phyloP scores from a whole-genome alignment of 1,140 invertebrate genomes.

The Megalopta genalis region DNA sequence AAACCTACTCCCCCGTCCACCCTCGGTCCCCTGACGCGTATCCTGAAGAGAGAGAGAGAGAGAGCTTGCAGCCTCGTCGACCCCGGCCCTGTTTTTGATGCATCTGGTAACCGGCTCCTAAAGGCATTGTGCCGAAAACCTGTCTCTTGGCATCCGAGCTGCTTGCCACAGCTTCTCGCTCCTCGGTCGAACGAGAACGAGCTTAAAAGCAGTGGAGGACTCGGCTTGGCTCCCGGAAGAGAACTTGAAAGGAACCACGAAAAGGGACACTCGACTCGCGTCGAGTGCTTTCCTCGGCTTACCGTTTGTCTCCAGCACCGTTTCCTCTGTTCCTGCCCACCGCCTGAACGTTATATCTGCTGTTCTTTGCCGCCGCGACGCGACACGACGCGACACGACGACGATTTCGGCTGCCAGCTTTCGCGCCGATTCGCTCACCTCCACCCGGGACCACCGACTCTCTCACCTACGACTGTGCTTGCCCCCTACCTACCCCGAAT shows the following conservation, averaged over 20 bases:
- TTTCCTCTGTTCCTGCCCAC: conserved; percentile 16
- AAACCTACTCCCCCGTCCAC: background rate
- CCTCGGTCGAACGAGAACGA: conserved; percentile 57
- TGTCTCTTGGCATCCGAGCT: conserved; percentile 49
- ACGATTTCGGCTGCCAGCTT: conserved; percentile 39
- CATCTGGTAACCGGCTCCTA: conserved; percentile 29
- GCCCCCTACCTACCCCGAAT: too few species aligned
- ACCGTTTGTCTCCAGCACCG: conserved; percentile 53
- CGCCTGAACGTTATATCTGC: background rate
- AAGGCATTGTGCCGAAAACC: conserved; percentile 20
- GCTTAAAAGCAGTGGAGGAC: conserved; percentile 63
- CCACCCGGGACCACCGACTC: conserved; percentile 10
- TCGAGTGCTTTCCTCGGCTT: conserved; percentile 58
- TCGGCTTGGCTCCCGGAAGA: conserved; percentile 52
- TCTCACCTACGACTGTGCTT: background rate
- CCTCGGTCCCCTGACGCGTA: background rate
- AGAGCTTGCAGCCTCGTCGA: background rate
- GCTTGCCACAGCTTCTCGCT: conserved; percentile 31
- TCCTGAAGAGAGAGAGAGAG: too few species aligned
- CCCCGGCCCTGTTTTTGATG: conserved; percentile 25
- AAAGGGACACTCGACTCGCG: conserved; percentile 59
- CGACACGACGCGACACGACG: background rate
- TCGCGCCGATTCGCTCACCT: conserved; percentile 40
- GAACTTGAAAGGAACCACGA: conserved; percentile 64
- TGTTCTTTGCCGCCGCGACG: background rate